These are phyloP conservation scores for Agriopis marginaria DNA, from an alignment of 2,888 invertebrate genomes.

Conservation along the genomic window DNA sequence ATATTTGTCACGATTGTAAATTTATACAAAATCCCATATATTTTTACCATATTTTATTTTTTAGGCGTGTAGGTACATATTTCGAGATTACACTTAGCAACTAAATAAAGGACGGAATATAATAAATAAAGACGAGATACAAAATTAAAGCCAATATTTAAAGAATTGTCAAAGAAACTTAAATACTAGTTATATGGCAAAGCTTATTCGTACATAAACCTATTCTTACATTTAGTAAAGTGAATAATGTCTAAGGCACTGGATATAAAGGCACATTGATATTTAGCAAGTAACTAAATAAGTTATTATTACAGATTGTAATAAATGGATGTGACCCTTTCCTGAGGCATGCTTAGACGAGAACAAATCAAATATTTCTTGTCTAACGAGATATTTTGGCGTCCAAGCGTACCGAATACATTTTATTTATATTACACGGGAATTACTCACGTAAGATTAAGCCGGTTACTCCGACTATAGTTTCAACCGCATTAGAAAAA, in stretches of 20 bases:
- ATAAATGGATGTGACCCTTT: too few relatives aligned
- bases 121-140: slow-evolving; percentile 26
- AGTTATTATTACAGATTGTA: neutral
- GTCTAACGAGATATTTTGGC: too few relatives aligned
- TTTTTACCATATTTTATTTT: neutral
- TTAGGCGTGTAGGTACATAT: slow-evolving; percentile 1
- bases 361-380: too few relatives aligned
- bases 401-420: too few relatives aligned
- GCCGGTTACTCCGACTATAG: too few relatives aligned
- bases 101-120: slow-evolving; percentile 42
- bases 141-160: slow-evolving; percentile 46
- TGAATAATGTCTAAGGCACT: slow-evolving; percentile 13
- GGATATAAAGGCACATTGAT: slow-evolving; percentile 22
- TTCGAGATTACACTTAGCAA: slow-evolving; percentile 8
- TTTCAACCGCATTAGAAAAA: too few relatives aligned
- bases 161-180: slow-evolving; percentile 38
- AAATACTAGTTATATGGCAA: slow-evolving; percentile 31
- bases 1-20: too few relatives aligned
- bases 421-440: too few relatives aligned
- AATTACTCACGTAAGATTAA: too few relatives aligned
- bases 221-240: neutral
- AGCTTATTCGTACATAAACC: slow-evolving; percentile 7
- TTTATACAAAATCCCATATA: neutral
- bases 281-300: neutral
- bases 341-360: too few relatives aligned